Base-by-base conservation (phyloP, 2,797 vertebrate genomes). In the Bryconaethiops microstoma region DNA sequence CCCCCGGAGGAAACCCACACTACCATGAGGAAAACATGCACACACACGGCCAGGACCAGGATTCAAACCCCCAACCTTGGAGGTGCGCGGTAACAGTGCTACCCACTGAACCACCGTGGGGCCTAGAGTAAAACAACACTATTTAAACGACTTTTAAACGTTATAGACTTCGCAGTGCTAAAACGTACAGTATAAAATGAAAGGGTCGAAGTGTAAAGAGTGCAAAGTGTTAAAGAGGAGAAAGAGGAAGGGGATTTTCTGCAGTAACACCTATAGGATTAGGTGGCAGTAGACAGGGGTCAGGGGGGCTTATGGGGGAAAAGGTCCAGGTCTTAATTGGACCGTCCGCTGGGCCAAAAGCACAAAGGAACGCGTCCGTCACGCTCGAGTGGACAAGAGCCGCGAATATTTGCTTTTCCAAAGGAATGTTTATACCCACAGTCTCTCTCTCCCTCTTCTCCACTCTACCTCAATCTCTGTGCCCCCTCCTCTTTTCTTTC, bases 251-350 rank as follows among this genome's bases (percentile, higher is more conserved):
- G 39, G 21, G 75, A 73, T 23, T 76, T 55, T 55, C 4, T 86
- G 84, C 7, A 86, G 83, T 85, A 90, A 91, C 94, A 95, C 94
- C 93, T 96, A 92, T 92, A 92, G 92, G 89, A 87, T 83, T 93
- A 92, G 92, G 92, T 91, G 89, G 80, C 92, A 84, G 85, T 88
- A 86, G 90, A 86, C 92, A 88, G 89, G 64, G 64, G 92, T 91
- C 91, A 88, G 88, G 87, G 88, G 54, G 91, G 93, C 95, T 95
- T 95, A 94, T 80, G 84, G 92, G 93, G 93, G 91, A 94, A 95
- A 93, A 92, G 91, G 90, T 91, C 93, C 90, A 91, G 90, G 91
- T 94, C 92, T 95, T 95, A 94, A 95, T 94, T 95, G 94, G 91
- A 82, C 90, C 88, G 91, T 89, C 91, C 94, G 86, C 89, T 89